phyloP scores from a whole-genome alignment of 2,888 invertebrate species.

The Polia nebulosa region DNA sequence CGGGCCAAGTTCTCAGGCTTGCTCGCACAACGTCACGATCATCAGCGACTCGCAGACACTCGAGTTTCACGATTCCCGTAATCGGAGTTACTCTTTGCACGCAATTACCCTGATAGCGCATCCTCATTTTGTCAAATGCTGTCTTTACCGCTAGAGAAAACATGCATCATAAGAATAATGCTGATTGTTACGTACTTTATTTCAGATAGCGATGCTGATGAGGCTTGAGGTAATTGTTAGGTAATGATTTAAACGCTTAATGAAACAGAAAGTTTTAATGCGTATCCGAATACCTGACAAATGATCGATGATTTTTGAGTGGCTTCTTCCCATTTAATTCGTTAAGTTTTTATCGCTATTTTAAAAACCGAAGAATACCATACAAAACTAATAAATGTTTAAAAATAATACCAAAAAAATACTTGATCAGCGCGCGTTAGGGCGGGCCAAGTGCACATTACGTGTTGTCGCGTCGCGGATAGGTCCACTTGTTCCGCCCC shows the following conservation, averaged over 20 bases:
- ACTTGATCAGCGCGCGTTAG: conserved; percentile 28
- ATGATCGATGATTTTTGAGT: not conserved
- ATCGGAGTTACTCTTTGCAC: conserved; percentile 75
- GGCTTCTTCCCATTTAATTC: not conserved
- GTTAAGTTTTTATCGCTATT: not conserved
- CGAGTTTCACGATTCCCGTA: conserved; percentile 78
- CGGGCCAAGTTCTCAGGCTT: conserved; percentile 81
- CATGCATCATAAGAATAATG: conserved; percentile 25
- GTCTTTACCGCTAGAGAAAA: conserved; percentile 52
- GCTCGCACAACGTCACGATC: conserved; percentile 70
- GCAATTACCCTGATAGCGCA: conserved; percentile 78
- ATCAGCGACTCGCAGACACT: conserved; percentile 77
- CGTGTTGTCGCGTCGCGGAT: conserved; percentile 65
- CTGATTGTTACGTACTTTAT: conserved; percentile 26
- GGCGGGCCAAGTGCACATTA: conserved; percentile 39
- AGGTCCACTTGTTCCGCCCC: conserved; percentile 89
- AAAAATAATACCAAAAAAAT: conserved; percentile 18
- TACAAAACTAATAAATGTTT: not conserved
- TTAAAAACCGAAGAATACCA: not conserved
- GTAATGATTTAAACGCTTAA: conserved; percentile 28
- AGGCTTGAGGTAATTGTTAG: conserved; percentile 21
- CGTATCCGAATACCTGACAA: conserved; percentile 18
- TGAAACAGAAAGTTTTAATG: conserved; percentile 32
- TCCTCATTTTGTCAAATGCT: conserved; percentile 61
- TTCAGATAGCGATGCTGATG: conserved; percentile 33